Conservation (phyloP, 2,888 invertebrate genomes). For the Harpalus rubripes region DNA sequence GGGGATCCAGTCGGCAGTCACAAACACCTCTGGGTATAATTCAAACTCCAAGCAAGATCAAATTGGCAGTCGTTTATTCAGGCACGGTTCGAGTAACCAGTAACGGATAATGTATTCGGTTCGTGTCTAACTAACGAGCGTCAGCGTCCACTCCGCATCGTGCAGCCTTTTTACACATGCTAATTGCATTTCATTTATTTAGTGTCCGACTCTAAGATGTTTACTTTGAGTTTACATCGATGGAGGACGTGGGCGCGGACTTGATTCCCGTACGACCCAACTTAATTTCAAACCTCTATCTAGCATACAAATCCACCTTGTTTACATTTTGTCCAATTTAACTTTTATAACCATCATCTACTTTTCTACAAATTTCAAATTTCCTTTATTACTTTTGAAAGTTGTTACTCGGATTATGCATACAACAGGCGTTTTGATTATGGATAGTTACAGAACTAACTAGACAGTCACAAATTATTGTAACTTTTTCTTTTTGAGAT, state of each 20-base stretch:
- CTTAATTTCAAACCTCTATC: neutral
- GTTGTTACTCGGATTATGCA: neutral
- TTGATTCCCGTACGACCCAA: constrained; percentile 26
- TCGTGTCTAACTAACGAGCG: constrained; percentile 66
- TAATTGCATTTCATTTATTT: constrained; percentile 65
- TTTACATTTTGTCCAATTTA: constrained; percentile 26
- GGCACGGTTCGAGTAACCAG: constrained; percentile 63
- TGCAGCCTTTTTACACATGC: constrained; percentile 63
- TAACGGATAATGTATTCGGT: constrained; percentile 67
- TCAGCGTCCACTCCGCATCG: constrained; percentile 49
- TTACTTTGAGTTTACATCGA: constrained; percentile 66
- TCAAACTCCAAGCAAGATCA: constrained; percentile 66
- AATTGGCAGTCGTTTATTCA: constrained; percentile 67
- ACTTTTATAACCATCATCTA: neutral
- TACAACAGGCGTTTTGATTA: neutral
- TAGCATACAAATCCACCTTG: constrained; percentile 6
- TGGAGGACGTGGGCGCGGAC: constrained; percentile 14
- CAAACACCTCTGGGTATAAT: constrained; percentile 66
- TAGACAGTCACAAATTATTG: neutral
- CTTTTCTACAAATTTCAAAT: neutral
- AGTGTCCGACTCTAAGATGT: constrained; percentile 64
- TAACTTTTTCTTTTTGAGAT: neutral
- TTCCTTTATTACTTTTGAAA: neutral
- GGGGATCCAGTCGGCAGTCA: constrained; percentile 30
- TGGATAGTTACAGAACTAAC: neutral